Base-by-base conservation (phyloP, 2,797 vertebrate species). In the Gallirallus australis region DNA sequence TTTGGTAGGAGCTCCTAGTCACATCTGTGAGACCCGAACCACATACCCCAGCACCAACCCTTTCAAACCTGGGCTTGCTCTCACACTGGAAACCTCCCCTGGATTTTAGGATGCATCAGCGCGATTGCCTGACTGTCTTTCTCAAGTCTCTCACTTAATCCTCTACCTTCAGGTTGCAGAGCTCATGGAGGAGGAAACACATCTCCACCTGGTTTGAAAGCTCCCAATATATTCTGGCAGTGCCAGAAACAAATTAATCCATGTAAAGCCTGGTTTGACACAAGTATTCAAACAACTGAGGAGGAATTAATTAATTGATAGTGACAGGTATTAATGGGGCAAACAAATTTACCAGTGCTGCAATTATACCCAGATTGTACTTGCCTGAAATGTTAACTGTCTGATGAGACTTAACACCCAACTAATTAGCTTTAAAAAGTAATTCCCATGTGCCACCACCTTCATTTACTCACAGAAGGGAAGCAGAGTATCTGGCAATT, bases 271-370 rank as follows among this genome's bases (percentile, higher is more conserved):
- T 8, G 2, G 25, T 33, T 71, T 82, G 42, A 94, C 93, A 65
- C 21, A 9, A 60, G 12, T 57, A 11, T 25, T 56, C 25, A 42
- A 75, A 68, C 4, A 60, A 19, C 79, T 84, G 40, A 83, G 45
- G 10, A 19, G 65, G 54, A 69, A 50, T 81, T 47, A 68, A 86
- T 61, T 90, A 94, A 95, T 86, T 61, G 70, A 65, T 31, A 68
- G 61, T 86, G 95, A 86, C 82, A 93, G 76, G 82, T 93, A 94
- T 86, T 95, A 93, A 88, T 23, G 85, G 82, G 50, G 65, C 54
- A 94, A 93, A 94, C 98, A 98, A 83, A 98, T 98, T 97, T 97
- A 98, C 95, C 96, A 96, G 97, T 98, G 98, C 76, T 96, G 89
- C 82, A 92, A 64, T 94, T 91, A 86, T 11, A 57, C 37, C 47